Percentiles rank a stretch among this genome's conserved stretches.
Evolutionary conservation across 2,797 vertebrate genomes (phyloP).

Genomic region (Poecilia picta): DNA sequence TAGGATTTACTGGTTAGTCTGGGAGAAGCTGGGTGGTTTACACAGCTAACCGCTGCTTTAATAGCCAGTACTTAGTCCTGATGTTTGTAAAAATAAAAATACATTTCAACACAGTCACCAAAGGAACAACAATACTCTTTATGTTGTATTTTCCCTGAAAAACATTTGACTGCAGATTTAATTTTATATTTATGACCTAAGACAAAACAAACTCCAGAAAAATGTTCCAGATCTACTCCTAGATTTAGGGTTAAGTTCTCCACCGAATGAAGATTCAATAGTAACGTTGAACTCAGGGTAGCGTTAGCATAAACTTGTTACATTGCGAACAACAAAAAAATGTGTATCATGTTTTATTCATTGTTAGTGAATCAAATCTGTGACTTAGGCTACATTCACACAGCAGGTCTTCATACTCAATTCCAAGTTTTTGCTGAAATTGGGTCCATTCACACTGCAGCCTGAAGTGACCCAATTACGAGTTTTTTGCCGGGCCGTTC

Average conservation of each 20-base stretch:
- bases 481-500: too few species aligned
- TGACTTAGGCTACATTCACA: background rate
- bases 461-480: too few species aligned
- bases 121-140: constrained; percentile 4
- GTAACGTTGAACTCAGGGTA: background rate
- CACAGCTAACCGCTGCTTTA: constrained; percentile 32
- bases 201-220: background rate
- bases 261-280: background rate
- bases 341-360: background rate
- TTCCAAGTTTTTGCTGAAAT: too few species aligned
- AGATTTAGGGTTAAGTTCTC: background rate
- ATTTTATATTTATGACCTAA: background rate
- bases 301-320: background rate
- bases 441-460: too few species aligned
- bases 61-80: background rate
- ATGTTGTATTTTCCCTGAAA: background rate
- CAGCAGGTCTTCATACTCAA: too few species aligned
- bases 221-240: background rate
- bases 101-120: constrained; percentile 12
- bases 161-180: background rate
- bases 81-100: background rate
- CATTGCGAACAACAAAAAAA: background rate
- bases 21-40: constrained; percentile 71
- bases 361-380: background rate
- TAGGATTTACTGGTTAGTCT: constrained; percentile 51